phyloP scores from a whole-genome alignment of 2,113 vertebrate genomes.

The Phrynosoma blainvillii region DNA sequence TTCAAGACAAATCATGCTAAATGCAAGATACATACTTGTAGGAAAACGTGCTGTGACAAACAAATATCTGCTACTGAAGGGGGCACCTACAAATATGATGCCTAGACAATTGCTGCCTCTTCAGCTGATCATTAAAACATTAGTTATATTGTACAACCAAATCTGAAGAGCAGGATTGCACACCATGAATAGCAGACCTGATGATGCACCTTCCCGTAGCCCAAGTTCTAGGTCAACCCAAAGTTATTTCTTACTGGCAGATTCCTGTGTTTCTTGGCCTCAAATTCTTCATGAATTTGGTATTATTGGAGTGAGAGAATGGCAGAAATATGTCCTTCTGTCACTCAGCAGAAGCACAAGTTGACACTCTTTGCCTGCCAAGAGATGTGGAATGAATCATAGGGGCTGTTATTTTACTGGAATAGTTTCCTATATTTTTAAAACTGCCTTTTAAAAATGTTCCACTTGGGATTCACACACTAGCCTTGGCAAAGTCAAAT shows the following conservation, averaged over 20 bases:
- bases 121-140: not conserved
- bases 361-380: not conserved
- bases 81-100: no score
- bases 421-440: not conserved
- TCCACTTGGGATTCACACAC: not conserved
- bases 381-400: not conserved
- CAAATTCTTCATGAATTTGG: not conserved
- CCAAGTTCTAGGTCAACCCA: not conserved
- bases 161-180: not conserved
- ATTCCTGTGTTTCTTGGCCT: not conserved
- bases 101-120: not conserved
- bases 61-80: no score
- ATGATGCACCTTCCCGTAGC: not conserved
- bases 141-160: not conserved
- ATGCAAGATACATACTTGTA: no score
- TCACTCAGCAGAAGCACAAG: not conserved
- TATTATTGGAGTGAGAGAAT: not conserved
- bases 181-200: accelerated
- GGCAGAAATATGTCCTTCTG: not conserved
- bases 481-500: not conserved
- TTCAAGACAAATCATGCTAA: no score
- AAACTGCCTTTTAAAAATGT: not conserved
- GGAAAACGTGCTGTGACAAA: no score
- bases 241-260: not conserved
- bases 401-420: not conserved